These are phyloP conservation scores for Callipepla californica DNA, from an alignment of 2,113 vertebrate genomes.

Conservation along the genomic window DNA sequence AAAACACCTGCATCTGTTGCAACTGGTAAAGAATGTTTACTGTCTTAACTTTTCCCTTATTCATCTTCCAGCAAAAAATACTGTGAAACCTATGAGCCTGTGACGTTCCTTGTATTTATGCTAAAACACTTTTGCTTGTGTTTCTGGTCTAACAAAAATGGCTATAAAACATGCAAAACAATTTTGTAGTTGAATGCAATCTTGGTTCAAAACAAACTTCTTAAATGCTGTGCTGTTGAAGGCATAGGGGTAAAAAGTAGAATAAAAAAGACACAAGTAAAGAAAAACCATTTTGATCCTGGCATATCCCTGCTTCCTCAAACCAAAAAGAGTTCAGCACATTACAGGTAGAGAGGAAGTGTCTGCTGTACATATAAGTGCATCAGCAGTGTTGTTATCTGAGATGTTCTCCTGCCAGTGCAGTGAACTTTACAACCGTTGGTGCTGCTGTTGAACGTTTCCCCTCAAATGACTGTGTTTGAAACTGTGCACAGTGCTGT, in stretches of 20 bases:
- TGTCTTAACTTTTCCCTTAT: neutral
- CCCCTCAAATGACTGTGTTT: neutral
- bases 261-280: neutral
- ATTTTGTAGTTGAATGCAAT: neutral
- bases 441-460: neutral
- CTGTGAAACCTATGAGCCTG: neutral
- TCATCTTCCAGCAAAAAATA: neutral
- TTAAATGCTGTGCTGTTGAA: neutral
- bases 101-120: neutral
- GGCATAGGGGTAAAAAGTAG: neutral
- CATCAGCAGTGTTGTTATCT: neutral
- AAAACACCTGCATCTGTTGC: slow-evolving; percentile 79
- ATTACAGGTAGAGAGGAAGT: neutral
- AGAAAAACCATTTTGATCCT: neutral
- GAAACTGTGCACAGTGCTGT: neutral
- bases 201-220: neutral
- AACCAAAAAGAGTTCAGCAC: neutral
- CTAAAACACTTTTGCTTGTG: neutral
- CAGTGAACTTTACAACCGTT: neutral
- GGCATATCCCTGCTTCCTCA: neutral
- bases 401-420: neutral
- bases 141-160: neutral
- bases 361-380: neutral
- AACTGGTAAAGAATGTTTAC: slow-evolving; percentile 74
- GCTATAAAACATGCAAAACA: neutral